Conservation (phyloP, 2,797 vertebrate species). For the Malurus splendens region DNA sequence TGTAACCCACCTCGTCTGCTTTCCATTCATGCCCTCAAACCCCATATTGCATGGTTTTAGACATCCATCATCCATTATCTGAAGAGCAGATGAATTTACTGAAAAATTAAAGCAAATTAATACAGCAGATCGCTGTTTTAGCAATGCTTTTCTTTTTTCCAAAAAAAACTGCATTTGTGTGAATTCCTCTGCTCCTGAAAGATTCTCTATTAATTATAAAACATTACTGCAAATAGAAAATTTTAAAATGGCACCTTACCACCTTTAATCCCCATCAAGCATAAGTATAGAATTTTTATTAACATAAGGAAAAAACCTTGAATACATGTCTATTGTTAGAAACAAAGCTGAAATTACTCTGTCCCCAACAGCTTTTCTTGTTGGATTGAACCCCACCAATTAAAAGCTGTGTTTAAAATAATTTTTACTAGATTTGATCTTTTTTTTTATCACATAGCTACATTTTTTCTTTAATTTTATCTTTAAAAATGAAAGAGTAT, state of each 20-base stretch:
- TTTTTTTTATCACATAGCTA: background rate
- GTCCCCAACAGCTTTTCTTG: background rate
- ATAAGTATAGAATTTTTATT: background rate
- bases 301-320: background rate
- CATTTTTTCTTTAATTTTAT: background rate
- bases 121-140: background rate
- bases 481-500: background rate
- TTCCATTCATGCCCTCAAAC: background rate
- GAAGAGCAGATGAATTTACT: background rate
- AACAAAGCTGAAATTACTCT: background rate
- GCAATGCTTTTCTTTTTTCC: background rate
- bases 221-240: background rate
- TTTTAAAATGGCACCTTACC: background rate
- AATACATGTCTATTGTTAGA: background rate
- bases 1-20: background rate
- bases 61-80: background rate
- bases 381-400: background rate
- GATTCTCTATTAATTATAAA: background rate
- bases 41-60: background rate
- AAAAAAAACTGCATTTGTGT: background rate
- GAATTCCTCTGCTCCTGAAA: background rate
- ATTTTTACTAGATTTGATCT: background rate
- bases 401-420: background rate
- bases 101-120: slow-evolving; percentile 8
- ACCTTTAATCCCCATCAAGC: background rate